Conservation (phyloP, 1,140 invertebrate genomes). For the Macrocentrus cingulum region DNA sequence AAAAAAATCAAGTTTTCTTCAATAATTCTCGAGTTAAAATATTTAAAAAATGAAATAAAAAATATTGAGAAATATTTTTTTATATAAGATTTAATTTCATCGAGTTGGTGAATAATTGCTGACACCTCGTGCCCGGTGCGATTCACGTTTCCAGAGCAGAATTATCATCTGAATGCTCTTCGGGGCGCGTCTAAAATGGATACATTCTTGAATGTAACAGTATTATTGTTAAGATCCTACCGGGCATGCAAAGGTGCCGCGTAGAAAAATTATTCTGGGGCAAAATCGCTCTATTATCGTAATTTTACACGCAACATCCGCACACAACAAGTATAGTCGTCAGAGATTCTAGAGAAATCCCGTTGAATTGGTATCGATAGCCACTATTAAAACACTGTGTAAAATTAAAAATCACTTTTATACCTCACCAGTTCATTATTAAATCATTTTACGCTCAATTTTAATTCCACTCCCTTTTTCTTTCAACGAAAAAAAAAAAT, state of each 20-base stretch:
- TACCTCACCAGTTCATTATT: neutral
- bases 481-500: too few relatives aligned
- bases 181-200: too few relatives aligned
- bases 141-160: neutral
- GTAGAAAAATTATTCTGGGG: neutral
- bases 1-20: too few relatives aligned
- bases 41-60: too few relatives aligned
- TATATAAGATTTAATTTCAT: neutral
- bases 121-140: neutral
- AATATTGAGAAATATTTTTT: neutral
- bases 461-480: neutral
- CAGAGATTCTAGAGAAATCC: slow-evolving; percentile 10
- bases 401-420: slow-evolving; percentile 19
- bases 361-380: slow-evolving; percentile 16
- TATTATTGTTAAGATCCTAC: too few relatives aligned
- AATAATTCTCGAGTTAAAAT: too few relatives aligned
- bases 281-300: neutral
- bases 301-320: slow-evolving; percentile 22
- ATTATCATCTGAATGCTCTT: too few relatives aligned
- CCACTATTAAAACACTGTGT: slow-evolving; percentile 24
- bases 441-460: slow-evolving; percentile 6
- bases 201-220: too few relatives aligned
- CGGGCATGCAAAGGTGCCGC: too few relatives aligned
- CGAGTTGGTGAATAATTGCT: neutral
- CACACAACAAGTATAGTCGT: slow-evolving; percentile 9